phyloP scores from a whole-genome alignment of 2,113 vertebrate genomes.

The Maccullochella peelii region DNA sequence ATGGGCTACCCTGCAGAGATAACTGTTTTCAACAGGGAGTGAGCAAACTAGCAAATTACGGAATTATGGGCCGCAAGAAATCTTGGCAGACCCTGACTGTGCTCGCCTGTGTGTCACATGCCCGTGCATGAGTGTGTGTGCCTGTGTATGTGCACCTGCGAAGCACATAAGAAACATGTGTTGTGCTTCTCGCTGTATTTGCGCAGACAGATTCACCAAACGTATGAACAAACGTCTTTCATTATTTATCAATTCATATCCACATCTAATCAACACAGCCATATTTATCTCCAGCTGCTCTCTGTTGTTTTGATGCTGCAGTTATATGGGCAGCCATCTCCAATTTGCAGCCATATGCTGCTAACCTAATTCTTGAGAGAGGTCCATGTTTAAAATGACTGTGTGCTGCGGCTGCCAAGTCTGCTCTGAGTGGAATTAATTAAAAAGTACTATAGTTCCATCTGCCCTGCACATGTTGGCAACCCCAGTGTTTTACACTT shows the following conservation, averaged over 20 bases:
- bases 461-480: slow-evolving; percentile 52
- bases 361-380: slow-evolving; percentile 58
- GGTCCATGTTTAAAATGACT: slow-evolving; percentile 63
- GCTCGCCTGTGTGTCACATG: neutral
- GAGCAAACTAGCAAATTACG: slow-evolving; percentile 41
- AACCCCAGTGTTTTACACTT: slow-evolving; percentile 9
- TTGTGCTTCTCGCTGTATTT: neutral
- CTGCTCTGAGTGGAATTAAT: slow-evolving; percentile 62
- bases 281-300: slow-evolving; percentile 68
- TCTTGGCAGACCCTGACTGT: slow-evolving; percentile 13
- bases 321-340: slow-evolving; percentile 44
- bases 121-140: too few species aligned
- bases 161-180: neutral
- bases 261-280: slow-evolving; percentile 50
- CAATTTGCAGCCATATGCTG: slow-evolving; percentile 66
- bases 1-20: slow-evolving; percentile 40
- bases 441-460: slow-evolving; percentile 64
- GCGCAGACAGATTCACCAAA: slow-evolving; percentile 23
- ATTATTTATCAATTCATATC: slow-evolving; percentile 64
- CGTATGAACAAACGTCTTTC: slow-evolving; percentile 24
- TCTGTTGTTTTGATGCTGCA: slow-evolving; percentile 47
- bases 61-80: slow-evolving; percentile 26
- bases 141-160: neutral
- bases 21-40: slow-evolving; percentile 31
- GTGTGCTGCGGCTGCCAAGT: slow-evolving; percentile 54